phyloP scores from a whole-genome alignment of 2,797 vertebrate genomes.

The Hyperoplus immaculatus region DNA sequence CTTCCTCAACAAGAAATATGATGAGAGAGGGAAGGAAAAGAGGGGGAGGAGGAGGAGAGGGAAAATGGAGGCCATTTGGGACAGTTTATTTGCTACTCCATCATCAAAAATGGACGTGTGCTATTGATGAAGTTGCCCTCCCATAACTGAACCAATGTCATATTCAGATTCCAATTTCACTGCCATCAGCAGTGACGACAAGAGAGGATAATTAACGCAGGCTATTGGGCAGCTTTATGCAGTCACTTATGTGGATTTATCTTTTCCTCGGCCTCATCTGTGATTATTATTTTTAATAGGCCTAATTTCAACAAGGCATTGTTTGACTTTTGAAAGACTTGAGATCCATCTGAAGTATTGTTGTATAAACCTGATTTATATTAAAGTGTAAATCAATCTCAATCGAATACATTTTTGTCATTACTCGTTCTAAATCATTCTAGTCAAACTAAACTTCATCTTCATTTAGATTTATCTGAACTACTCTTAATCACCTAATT shows the following conservation, averaged over 20 bases:
- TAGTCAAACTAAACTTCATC: background rate
- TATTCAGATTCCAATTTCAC: constrained; percentile 50
- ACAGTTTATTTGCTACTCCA: constrained; percentile 62
- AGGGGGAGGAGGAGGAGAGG: constrained; percentile 8
- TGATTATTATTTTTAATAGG: constrained; percentile 27
- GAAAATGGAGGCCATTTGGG: constrained; percentile 57
- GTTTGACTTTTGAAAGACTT: background rate
- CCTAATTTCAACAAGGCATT: constrained; percentile 13
- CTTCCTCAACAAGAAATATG: constrained; percentile 31
- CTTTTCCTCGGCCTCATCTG: constrained; percentile 3
- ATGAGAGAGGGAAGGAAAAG: constrained; percentile 16
- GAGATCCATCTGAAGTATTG: constrained; percentile 13
- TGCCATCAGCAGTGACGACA: constrained; percentile 26
- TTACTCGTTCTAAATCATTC: background rate
- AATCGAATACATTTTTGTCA: background rate
- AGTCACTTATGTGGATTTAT: constrained; percentile 44
- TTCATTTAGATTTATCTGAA: background rate
- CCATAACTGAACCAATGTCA: constrained; percentile 38
- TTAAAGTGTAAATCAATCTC: background rate
- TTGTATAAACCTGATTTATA: background rate
- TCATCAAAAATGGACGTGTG: constrained; percentile 57
- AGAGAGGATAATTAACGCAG: constrained; percentile 51
- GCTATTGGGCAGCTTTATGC: constrained; percentile 46
- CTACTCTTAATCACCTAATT: background rate
- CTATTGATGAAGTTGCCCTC: constrained; percentile 58